phyloP scores from a whole-genome alignment of 2,888 invertebrate species.

The Microctonus hyperodae region DNA sequence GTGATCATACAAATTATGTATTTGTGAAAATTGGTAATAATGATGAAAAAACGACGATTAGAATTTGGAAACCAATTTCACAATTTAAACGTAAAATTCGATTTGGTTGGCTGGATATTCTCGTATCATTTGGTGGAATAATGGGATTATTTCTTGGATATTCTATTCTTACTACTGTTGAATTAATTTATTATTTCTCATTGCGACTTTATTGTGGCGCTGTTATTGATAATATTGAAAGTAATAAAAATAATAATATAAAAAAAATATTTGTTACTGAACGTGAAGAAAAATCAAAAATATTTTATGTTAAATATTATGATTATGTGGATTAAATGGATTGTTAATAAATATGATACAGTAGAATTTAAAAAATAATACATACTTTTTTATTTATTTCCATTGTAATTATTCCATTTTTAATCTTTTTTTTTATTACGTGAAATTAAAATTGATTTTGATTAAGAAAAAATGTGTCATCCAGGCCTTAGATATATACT shows the following conservation, averaged over 20 bases:
- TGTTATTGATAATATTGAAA: conserved; percentile 37
- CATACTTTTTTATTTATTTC: conserved; percentile 26
- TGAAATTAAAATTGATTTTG: not conserved
- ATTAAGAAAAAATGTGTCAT: not conserved
- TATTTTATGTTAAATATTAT: conserved; percentile 21
- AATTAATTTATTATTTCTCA: conserved; percentile 80
- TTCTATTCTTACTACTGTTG: conserved; percentile 78
- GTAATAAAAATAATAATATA: conserved; percentile 26
- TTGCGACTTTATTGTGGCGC: conserved; percentile 71
- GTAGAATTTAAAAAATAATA: conserved; percentile 35
- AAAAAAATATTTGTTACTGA: not conserved
- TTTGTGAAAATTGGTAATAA: conserved; percentile 71
- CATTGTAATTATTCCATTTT: not conserved
- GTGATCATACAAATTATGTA: conserved; percentile 78
- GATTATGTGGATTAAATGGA: conserved; percentile 30
- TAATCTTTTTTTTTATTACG: conserved; percentile 31
- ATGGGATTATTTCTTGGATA: conserved; percentile 74
- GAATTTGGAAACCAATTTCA: conserved; percentile 73
- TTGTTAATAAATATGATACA: conserved; percentile 21
- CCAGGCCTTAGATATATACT: conserved; percentile 15
- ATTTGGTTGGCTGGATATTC: conserved; percentile 84
- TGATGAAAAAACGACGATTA: conserved; percentile 53
- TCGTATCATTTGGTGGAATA: conserved; percentile 70
- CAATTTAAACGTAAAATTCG: conserved; percentile 81
- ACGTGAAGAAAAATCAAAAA: conserved; percentile 8